phyloP scores from a whole-genome alignment of 2,797 vertebrate genomes.

The Myripristis murdjan region DNA sequence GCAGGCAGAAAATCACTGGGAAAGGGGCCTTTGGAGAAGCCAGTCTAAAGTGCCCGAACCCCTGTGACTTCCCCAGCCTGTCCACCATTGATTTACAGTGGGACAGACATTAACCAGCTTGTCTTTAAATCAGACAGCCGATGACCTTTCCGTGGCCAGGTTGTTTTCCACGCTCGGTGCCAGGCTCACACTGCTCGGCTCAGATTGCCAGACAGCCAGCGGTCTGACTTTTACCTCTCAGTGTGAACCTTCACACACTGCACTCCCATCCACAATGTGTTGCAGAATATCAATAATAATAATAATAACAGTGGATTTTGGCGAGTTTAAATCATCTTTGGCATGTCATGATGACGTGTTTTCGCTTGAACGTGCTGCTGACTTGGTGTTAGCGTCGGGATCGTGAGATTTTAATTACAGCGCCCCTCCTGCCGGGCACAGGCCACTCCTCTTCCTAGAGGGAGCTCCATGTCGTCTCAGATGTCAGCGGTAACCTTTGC shows the following conservation, averaged over 20 bases:
- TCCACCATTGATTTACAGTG: neutral
- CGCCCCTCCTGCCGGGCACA: neutral
- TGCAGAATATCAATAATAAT: too few species aligned
- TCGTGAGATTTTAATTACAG: conserved; percentile 14
- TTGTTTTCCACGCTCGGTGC: conserved; percentile 7
- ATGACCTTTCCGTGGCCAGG: neutral
- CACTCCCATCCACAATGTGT: neutral
- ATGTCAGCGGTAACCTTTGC: conserved; percentile 26
- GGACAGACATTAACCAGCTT: neutral
- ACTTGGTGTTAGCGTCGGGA: neutral
- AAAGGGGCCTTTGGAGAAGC: too few species aligned
- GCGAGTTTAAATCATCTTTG: too few species aligned
- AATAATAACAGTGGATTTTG: too few species aligned
- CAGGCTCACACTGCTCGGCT: conserved; percentile 6
- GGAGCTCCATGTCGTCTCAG: conserved; percentile 6
- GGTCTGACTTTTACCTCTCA: neutral
- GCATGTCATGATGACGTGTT: too few species aligned
- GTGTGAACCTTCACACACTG: neutral
- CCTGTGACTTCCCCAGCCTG: neutral
- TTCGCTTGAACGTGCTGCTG: neutral
- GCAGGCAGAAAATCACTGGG: neutral
- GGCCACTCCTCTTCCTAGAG: conserved; percentile 10
- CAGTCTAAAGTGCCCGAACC: too few species aligned
- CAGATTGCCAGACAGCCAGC: neutral
- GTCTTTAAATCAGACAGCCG: neutral